Evolutionary conservation across 2,888 invertebrate species (phyloP).

Genomic region (Dolichomitus sp.): DNA sequence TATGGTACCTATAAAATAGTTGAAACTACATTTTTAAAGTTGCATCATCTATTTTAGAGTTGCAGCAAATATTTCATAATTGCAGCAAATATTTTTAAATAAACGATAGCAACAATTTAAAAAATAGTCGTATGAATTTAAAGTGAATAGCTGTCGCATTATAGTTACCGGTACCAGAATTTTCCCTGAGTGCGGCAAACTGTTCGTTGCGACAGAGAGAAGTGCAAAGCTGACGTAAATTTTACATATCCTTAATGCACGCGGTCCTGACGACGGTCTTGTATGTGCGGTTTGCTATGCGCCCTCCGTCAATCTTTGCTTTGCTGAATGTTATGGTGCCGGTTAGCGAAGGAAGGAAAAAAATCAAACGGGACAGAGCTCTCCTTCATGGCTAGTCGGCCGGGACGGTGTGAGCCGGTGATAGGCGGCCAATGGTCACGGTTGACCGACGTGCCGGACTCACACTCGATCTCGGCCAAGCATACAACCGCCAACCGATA

Average conservation of each 20-base stretch:
- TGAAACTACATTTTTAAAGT: no score
- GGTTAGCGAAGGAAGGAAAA: conserved; percentile 33
- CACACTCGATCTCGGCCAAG: conserved; percentile 53
- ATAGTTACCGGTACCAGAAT: no score
- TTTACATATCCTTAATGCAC: not conserved
- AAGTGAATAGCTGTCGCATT: no score
- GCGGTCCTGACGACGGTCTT: not conserved
- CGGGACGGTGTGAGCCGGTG: conserved; percentile 71
- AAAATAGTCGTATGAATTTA: no score
- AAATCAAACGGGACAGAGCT: conserved; percentile 59
- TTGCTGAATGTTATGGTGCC: not conserved
- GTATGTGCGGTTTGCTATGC: not conserved
- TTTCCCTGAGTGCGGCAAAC: conserved; percentile 19
- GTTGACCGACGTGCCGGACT: conserved; percentile 75
- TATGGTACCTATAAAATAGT: no score
- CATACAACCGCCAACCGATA: conserved; percentile 10
- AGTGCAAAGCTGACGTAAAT: not conserved
- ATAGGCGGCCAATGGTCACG: conserved; percentile 83
- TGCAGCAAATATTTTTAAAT: no score
- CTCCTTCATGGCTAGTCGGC: conserved; percentile 77
- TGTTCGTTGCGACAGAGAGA: conserved; percentile 74
- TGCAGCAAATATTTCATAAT: no score
- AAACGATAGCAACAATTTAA: no score
- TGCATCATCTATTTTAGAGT: no score
- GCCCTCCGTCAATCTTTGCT: conserved; percentile 31